A percentile compares a stretch with the other conserved stretches of the same genome.
Conservation (phyloP, 2,888 invertebrate genomes). For the Xestia xanthographa region DNA sequence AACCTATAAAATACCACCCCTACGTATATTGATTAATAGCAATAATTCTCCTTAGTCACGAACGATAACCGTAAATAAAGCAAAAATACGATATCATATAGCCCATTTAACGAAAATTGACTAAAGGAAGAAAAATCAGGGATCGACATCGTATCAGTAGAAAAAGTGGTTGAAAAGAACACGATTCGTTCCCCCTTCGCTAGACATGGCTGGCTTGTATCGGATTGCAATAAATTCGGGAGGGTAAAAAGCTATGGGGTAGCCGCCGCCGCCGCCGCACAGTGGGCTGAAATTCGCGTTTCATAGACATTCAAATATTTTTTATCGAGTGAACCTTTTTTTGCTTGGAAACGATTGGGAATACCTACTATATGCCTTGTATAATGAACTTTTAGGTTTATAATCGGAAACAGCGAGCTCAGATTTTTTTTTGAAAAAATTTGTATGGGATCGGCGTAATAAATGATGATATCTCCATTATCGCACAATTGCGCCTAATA, state of each 20-base stretch:
- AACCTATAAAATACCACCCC: conserved; percentile 33
- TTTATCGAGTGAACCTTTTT: too few relatives aligned
- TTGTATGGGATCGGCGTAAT: too few relatives aligned
- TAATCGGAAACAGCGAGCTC: too few relatives aligned
- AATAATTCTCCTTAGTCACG: conserved; percentile 47
- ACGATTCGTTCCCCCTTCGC: conserved; percentile 48
- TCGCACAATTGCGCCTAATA: too few relatives aligned
- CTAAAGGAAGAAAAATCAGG: conserved; percentile 54
- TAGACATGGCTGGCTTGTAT: conserved; percentile 72
- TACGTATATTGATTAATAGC: conserved; percentile 41
- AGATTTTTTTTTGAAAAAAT: too few relatives aligned
- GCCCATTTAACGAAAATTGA: conserved; percentile 42
- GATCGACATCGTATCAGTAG: conserved; percentile 31
- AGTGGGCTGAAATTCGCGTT: too few relatives aligned
- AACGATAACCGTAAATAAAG: conserved; percentile 56
- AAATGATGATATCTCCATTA: too few relatives aligned
- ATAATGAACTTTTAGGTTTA: too few relatives aligned
- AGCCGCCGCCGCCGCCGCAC: conserved; percentile 43
- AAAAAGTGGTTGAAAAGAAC: conserved; percentile 53
- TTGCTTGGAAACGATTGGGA: too few relatives aligned
- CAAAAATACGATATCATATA: conserved; percentile 34
- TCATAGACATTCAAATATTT: too few relatives aligned
- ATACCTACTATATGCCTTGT: too few relatives aligned
- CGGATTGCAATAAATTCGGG: conserved; percentile 87
- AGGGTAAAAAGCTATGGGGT: conserved; percentile 68